A percentile compares a stretch with the other conserved stretches of the same genome.
Conservation (phyloP, 2,888 invertebrate species). For the Invenusta paracnida region DNA sequence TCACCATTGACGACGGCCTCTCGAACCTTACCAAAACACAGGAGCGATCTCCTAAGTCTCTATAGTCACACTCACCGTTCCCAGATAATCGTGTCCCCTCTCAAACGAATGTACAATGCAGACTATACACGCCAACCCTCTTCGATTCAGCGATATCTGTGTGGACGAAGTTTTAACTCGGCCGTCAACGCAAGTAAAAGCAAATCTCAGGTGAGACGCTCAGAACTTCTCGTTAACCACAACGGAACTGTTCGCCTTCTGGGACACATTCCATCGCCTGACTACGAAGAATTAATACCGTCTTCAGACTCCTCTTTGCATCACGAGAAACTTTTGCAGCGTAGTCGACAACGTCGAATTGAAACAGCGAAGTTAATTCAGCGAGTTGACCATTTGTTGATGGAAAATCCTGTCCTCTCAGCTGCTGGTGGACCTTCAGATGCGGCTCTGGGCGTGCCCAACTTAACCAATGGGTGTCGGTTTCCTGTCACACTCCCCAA, state of each 20-base stretch:
- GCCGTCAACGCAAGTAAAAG: neutral
- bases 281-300: no score
- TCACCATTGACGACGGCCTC: neutral
- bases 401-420: neutral
- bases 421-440: neutral
- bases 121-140: neutral
- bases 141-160: neutral
- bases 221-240: neutral
- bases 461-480: neutral
- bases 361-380: neutral
- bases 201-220: neutral
- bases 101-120: neutral
- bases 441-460: neutral
- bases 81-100: neutral
- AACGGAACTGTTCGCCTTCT: slow-evolving; percentile 1
- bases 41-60: neutral
- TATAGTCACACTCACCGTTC: neutral
- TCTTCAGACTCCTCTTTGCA: neutral
- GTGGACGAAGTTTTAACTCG: neutral
- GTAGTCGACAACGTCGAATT: neutral
- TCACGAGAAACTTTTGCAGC: neutral
- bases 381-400: neutral
- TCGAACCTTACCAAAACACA: neutral
- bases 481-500: neutral
- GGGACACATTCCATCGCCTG: neutral